Conservation (phyloP, 2,113 vertebrate species). For the Suncus etruscus region DNA sequence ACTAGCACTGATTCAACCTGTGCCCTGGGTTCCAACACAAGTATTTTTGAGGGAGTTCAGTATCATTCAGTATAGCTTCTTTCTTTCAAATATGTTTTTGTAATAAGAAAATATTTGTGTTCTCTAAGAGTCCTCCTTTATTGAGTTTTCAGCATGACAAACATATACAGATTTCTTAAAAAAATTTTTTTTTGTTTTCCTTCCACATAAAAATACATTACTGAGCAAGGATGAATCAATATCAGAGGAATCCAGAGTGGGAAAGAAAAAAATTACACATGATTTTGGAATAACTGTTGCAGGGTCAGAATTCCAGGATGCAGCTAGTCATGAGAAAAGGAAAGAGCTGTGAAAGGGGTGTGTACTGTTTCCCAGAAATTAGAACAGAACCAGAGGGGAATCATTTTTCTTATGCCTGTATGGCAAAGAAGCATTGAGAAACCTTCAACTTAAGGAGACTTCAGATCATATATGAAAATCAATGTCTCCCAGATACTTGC, state of each 20-base stretch:
- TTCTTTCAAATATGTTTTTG: neutral
- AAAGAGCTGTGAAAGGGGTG: neutral
- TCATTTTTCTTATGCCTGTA: neutral
- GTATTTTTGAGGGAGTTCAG: neutral
- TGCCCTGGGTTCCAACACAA: too few species aligned
- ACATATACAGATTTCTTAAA: neutral
- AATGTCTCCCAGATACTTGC: neutral
- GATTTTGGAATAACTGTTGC: neutral
- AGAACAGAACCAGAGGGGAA: accelerated
- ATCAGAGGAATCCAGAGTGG: neutral
- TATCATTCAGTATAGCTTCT: neutral
- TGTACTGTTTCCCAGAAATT: neutral
- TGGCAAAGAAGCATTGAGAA: neutral
- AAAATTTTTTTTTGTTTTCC: neutral
- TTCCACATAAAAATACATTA: neutral
- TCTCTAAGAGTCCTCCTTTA: neutral
- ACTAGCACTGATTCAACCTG: neutral
- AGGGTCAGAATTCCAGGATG: neutral
- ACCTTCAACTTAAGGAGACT: neutral
- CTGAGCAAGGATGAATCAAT: neutral
- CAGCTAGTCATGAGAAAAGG: neutral
- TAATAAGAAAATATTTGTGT: neutral
- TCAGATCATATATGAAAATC: neutral
- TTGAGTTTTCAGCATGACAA: neutral
- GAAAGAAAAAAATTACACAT: neutral